phyloP scores from a whole-genome alignment of 2,113 vertebrate genomes.

The Boulengeromyrus knoepffleri region DNA sequence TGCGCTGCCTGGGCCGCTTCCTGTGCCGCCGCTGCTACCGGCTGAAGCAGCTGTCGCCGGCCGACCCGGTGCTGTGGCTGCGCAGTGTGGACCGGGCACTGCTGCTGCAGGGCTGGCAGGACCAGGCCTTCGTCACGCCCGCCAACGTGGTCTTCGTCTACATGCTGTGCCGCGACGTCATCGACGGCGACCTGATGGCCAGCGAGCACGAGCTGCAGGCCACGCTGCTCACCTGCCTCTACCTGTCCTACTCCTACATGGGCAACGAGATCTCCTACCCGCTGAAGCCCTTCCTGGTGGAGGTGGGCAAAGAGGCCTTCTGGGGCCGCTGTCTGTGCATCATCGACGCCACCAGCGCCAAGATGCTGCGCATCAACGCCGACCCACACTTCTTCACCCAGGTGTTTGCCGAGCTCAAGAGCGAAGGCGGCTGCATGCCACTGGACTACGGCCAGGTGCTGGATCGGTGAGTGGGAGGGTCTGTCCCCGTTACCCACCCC shows the following conservation, averaged over 20 bases:
- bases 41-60: constrained; percentile 63
- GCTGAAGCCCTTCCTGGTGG: constrained; percentile 74
- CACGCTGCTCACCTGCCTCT: constrained; percentile 71
- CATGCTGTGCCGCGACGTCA: constrained; percentile 69
- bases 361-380: constrained; percentile 75
- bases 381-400: constrained; percentile 76
- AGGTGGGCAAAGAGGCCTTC: constrained; percentile 69
- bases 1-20: constrained; percentile 71
- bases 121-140: constrained; percentile 75
- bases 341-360: constrained; percentile 62
- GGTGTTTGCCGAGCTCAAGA: constrained; percentile 73
- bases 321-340: constrained; percentile 74
- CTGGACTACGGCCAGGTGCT: constrained; percentile 63
- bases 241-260: constrained; percentile 79
- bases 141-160: constrained; percentile 77
- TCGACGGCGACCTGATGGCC: constrained; percentile 63
- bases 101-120: constrained; percentile 75
- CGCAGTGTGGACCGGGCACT: constrained; percentile 70
- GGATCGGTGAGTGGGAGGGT: constrained; percentile 58
- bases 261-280: constrained; percentile 79
- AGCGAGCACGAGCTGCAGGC: constrained; percentile 71
- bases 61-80: constrained; percentile 68
- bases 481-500: neutral
- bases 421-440: constrained; percentile 58
- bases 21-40: constrained; percentile 69